Conservation (phyloP, 35 echinoderm and acorn worm genomes). For the Lytechinus pictus region DNA sequence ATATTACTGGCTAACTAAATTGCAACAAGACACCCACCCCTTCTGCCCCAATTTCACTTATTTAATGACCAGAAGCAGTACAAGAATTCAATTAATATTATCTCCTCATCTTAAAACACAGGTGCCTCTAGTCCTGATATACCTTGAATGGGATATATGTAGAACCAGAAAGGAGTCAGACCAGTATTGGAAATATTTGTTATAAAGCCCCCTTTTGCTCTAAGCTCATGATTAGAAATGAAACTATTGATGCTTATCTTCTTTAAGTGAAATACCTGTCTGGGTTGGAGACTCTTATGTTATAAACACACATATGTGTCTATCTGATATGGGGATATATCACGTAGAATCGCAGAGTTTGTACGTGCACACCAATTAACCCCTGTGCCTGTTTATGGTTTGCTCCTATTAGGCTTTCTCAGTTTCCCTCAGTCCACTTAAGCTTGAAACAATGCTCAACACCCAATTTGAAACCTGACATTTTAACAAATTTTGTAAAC, state of each 20-base stretch:
- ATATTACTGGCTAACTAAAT: not conserved
- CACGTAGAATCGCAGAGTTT: no score
- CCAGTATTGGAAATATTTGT: no score
- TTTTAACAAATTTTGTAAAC: no score
- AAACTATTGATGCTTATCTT: not conserved
- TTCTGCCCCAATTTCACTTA: conserved; percentile 10
- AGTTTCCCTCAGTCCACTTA: no score
- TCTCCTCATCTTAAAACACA: not conserved
- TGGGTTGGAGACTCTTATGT: not conserved
- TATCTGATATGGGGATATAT: not conserved
- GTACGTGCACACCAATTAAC: no score
- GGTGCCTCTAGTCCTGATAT: not conserved
- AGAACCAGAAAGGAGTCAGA: not conserved
- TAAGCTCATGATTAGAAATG: not conserved
- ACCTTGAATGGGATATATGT: no score
- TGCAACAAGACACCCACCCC: not conserved
- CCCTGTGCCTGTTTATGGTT: no score
- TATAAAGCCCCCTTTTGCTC: no score
- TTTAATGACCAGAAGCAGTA: not conserved
- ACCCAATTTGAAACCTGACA: no score
- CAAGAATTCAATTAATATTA: not conserved
- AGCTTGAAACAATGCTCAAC: no score
- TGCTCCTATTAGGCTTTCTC: no score
- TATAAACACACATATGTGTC: not conserved
- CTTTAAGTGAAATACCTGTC: not conserved